Base-by-base conservation (phyloP, 2,113 vertebrate species). In the Oryzias melastigma region DNA sequence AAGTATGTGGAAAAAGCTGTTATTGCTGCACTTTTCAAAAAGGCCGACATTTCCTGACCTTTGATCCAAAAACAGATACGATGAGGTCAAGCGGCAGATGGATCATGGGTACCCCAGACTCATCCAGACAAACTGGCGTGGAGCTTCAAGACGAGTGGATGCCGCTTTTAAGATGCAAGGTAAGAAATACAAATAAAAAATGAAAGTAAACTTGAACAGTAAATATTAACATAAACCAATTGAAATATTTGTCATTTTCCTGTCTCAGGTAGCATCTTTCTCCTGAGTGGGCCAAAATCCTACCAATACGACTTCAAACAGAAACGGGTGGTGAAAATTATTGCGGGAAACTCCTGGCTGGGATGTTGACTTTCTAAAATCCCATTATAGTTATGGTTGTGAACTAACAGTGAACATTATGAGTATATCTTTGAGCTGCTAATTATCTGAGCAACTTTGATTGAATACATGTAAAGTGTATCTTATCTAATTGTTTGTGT, bases 261-360 rank as follows among this genome's bases (percentile, higher is more conserved):
- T 15, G 29, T 50, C 14, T 69, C 75, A 87, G 70, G 86, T 17
- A 85, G 68, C 25, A 62, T 87, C 63, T 82, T 79, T 16, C 15
- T 85, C 55, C 80, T 90, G 77, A 74, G 54, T 52, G 58, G 67
- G 7, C 47, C 62, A 60, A 80, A 84, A 63, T 74, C 86, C 40
- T 77, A 77, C 41, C 65, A 56, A 44, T 72, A 73, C 14, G 85
- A 72, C 68, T 81, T 60, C 41, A 82, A 54, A 53, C 3, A 65
- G 20, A 75, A 69, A 12, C 43, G 58, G 6, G 20, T 85, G 51
- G 29, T 77, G 50, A 82, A 85, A 2, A 53, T 68, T 14, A 62
- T 85, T 19, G 40, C 75, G 51, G 69, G 77, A 14, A 90, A 86
- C 49, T 65, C 73, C 43, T 91, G 86, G 90, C 65, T 85, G 18